phyloP scores from a whole-genome alignment of 2,888 invertebrate species.

The Argyresthia goedartella region DNA sequence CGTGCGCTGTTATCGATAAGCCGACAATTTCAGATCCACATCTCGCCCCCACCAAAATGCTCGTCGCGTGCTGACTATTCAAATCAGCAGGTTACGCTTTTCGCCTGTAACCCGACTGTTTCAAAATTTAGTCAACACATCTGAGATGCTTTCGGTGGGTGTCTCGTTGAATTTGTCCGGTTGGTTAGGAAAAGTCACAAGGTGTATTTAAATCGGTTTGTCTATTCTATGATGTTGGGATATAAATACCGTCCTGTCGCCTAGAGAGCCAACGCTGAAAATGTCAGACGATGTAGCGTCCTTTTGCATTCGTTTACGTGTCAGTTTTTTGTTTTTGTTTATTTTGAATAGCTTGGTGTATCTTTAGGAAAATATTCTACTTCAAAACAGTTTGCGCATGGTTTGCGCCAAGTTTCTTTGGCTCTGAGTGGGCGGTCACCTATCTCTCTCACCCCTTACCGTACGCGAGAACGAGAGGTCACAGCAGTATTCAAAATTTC shows the following conservation, averaged over 20 bases:
- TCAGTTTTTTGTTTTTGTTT: not conserved
- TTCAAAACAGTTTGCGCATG: too few relatives aligned
- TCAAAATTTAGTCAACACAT: constrained; percentile 9
- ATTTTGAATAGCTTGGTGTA: not conserved
- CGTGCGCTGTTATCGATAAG: constrained; percentile 21
- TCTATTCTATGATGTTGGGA: constrained; percentile 31
- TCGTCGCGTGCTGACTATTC: constrained; percentile 10
- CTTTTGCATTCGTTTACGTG: constrained; percentile 8
- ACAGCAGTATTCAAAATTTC: too few relatives aligned
- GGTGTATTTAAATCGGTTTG: constrained; percentile 23
- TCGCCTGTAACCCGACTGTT: constrained; percentile 13
- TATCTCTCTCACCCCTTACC: too few relatives aligned
- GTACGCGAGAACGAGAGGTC: too few relatives aligned
- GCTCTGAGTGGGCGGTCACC: too few relatives aligned
- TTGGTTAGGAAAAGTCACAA: constrained; percentile 28
- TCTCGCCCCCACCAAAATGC: constrained; percentile 2
- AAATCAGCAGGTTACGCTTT: constrained; percentile 13
- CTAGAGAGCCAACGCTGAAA: constrained; percentile 35
- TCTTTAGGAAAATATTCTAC: too few relatives aligned
- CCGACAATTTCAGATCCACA: constrained; percentile 25
- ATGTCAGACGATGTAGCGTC: constrained; percentile 25
- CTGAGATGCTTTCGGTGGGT: not conserved
- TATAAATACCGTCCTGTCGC: constrained; percentile 35
- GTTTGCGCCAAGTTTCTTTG: too few relatives aligned
- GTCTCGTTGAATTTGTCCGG: constrained; percentile 2